A percentile compares a stretch with the other conserved stretches of the same genome.
Conservation (phyloP, 2,888 invertebrate genomes). For the Drosophila maculinotata region DNA sequence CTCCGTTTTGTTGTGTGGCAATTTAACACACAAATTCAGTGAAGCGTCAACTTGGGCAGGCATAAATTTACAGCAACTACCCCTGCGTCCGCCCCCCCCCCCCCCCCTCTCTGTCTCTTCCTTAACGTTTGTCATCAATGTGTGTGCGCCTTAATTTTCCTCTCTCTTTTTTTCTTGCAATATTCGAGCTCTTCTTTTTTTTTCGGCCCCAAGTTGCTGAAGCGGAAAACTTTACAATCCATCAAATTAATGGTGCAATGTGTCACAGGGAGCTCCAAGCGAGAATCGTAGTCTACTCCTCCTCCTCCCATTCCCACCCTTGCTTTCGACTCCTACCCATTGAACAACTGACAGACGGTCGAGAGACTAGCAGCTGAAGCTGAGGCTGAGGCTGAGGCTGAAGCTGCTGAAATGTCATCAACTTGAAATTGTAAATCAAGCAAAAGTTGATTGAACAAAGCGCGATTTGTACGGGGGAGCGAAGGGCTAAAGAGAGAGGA, state of each 20-base stretch:
- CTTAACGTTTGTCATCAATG: conserved; percentile 29
- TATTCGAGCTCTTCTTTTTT: conserved; percentile 46
- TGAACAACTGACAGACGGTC: conserved; percentile 32
- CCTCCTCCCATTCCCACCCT: conserved; percentile 6
- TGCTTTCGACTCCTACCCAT: conserved; percentile 7
- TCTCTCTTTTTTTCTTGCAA: conserved; percentile 40
- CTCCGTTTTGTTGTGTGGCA: conserved; percentile 55
- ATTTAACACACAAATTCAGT: conserved; percentile 72
- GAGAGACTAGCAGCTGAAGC: conserved; percentile 8
- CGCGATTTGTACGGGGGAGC: conserved; percentile 24
- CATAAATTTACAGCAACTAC: conserved; percentile 66
- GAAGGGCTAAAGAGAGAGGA: neutral
- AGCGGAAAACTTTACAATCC: conserved; percentile 81
- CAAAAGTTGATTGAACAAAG: conserved; percentile 72
- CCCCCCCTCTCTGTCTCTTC: neutral
- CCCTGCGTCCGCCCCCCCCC: neutral
- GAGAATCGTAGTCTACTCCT: neutral
- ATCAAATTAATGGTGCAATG: conserved; percentile 81
- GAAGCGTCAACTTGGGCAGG: conserved; percentile 74
- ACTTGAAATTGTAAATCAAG: conserved; percentile 71
- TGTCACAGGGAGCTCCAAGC: conserved; percentile 65
- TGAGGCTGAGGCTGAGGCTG: conserved; percentile 8
- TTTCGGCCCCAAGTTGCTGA: conserved; percentile 58
- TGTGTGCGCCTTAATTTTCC: conserved; percentile 67
- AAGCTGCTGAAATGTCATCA: conserved; percentile 65